A percentile compares a stretch with the other conserved stretches of the same genome.
These are phyloP conservation scores for Ptilorrhoa leucosticta DNA, from an alignment of 2,113 vertebrate genomes.

Conservation along the genomic window DNA sequence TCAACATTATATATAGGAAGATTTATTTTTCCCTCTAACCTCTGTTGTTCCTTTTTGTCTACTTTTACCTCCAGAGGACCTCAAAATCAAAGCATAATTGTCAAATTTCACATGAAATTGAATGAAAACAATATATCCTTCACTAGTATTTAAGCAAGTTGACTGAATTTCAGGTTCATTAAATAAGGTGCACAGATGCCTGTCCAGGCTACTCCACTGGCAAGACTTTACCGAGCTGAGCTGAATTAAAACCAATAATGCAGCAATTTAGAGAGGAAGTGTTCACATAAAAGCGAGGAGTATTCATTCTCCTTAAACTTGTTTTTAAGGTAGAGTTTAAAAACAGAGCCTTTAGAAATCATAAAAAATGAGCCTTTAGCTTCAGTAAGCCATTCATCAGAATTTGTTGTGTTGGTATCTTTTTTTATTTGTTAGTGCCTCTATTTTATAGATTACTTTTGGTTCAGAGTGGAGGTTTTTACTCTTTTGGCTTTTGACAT, in stretches of 20 bases:
- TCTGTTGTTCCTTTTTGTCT: neutral
- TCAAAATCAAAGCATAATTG: neutral
- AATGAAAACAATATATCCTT: neutral
- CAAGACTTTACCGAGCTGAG: neutral
- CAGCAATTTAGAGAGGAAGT: neutral
- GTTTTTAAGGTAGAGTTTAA: neutral
- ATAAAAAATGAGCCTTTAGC: neutral
- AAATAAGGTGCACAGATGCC: neutral
- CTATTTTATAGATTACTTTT: neutral
- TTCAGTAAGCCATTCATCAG: neutral
- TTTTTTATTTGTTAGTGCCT: neutral
- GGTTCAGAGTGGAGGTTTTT: neutral
- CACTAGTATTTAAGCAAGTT: neutral
- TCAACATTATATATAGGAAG: neutral
- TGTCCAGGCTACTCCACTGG: neutral
- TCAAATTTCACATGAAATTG: neutral
- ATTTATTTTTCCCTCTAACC: neutral
- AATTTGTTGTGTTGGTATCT: neutral
- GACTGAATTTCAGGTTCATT: neutral
- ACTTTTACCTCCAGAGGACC: neutral
- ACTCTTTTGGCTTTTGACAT: neutral
- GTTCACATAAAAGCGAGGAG: neutral
- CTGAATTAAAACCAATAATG: neutral
- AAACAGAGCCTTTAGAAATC: neutral
- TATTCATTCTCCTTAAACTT: neutral